A percentile compares a stretch with the other conserved stretches of the same genome.
These are phyloP conservation scores for Orchestes rusci DNA, from an alignment of 2,888 invertebrate species.

Conservation along the genomic window DNA sequence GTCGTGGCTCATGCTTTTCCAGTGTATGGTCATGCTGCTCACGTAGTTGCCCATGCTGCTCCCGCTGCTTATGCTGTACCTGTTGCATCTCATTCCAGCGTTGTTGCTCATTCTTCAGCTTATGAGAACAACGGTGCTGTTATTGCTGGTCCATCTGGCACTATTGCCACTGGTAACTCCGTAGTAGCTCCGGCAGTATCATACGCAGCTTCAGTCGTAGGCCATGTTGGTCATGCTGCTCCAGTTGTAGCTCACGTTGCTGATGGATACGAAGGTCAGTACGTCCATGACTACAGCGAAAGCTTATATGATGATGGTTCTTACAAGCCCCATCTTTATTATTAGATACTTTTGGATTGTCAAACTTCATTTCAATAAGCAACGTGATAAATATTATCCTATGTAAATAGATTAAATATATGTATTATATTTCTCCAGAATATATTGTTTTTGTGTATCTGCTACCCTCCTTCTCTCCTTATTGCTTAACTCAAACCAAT, in stretches of 20 bases:
- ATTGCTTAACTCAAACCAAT: no score
- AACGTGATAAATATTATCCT: no score
- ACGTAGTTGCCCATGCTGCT: constrained; percentile 1
- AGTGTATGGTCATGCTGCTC: constrained; percentile 15
- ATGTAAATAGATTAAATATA: no score
- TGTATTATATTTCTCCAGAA: no score
- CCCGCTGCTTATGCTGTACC: constrained; percentile 4
- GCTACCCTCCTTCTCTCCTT: no score
- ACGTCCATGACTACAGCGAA: constrained; percentile 26
- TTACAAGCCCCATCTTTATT: constrained; percentile 24
- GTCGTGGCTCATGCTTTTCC: constrained; percentile 26
- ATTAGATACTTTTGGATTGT: not conserved
- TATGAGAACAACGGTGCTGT: not conserved
- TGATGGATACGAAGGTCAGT: constrained; percentile 19
- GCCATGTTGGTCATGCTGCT: constrained; percentile 9
- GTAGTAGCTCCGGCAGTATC: no score
- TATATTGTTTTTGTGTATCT: no score
- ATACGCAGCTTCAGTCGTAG: constrained; percentile 4
- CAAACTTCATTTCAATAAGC: not conserved
- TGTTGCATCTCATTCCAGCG: constrained; percentile 4
- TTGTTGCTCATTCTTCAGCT: constrained; percentile 4
- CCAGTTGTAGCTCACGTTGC: constrained; percentile 12
- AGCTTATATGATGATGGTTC: constrained; percentile 30
- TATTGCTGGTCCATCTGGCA: constrained; percentile 30
- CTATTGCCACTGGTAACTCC: constrained; percentile 25